Conservation (phyloP, 2,797 vertebrate species). For the Halcyon smyrnensis region DNA sequence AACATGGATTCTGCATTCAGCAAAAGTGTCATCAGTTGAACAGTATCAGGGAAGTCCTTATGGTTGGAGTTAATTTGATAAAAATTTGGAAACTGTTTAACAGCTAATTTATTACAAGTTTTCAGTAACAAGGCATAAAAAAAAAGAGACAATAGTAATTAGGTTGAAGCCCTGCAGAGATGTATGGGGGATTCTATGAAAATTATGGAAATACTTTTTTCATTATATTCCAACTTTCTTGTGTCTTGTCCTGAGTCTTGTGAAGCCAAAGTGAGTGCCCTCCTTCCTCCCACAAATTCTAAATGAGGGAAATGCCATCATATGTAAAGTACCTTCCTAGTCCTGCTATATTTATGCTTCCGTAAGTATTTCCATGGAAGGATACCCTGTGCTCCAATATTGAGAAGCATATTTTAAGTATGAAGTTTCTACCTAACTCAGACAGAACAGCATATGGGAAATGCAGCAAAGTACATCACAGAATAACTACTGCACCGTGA, state of each 20-base stretch:
- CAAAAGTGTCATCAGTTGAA: background rate
- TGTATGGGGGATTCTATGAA: background rate
- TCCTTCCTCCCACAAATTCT: background rate
- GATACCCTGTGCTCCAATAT: background rate
- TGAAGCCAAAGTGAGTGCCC: background rate
- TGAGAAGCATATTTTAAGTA: background rate
- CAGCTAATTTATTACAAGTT: background rate
- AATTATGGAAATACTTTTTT: background rate
- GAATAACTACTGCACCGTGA: background rate
- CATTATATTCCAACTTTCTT: background rate
- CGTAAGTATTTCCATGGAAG: background rate
- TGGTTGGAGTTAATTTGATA: background rate
- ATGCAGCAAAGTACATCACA: background rate
- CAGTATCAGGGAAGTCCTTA: background rate
- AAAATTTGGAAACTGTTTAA: background rate
- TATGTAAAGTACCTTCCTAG: background rate
- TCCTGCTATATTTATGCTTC: background rate
- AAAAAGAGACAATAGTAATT: background rate
- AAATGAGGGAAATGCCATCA: background rate
- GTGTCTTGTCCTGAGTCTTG: background rate
- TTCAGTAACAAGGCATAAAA: background rate
- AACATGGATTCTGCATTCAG: background rate
- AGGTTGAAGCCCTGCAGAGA: background rate
- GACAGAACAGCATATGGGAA: background rate
- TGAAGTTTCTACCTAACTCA: background rate